Evolutionary conservation across 2,113 vertebrate genomes (phyloP), one percentile per base, ranked within the genome.

Genomic region (Urocolius indicus): DNA sequence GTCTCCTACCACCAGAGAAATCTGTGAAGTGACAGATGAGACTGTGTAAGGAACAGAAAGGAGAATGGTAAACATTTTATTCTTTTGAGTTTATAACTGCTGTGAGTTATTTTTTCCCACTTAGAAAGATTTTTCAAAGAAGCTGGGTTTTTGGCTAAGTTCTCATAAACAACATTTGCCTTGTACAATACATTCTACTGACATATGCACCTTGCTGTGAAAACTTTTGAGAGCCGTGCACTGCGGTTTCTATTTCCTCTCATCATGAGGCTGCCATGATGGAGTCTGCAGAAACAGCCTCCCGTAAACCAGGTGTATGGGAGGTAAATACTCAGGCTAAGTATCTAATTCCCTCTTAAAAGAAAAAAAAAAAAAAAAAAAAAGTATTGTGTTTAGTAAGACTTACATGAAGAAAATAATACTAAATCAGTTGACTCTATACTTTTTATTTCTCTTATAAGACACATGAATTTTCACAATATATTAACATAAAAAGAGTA

Each of bases 231-330:
- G 48, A 68, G 8, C 13, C 52, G 10, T 16, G 52, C 2, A 2
- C 8, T 46, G 48, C 24, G 24, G 11, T 51, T 76, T 61, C 9
- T 41, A 8, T 4, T 55, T 51, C 20, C 34, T 76, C 84, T 36
- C 2, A 1, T 41, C 52, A 15, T 24, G 17, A n/a, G 23, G 29
- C 24, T 74, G 18, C n/a, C 48, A 6, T 52, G 32, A 63, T 63
- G 29, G 78, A 72, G 24, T 36, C 4, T 46, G 14, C 10, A 34
- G 52, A 76, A 76, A 58, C 9, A 30, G 21, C 20, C 3, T 22
- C 7, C 16, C 1, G 2, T 48, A 86, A 71, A 38, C 2, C 22
- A 4, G 4, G 10, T 16, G 7, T 16, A 13, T 12, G 10, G 9
- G 17, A 10, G n/a, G 5, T 16, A 21, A 30, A 5, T 55, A 51